phyloP scores from a whole-genome alignment of 2,113 vertebrate genomes.

The Crocuta crocuta region DNA sequence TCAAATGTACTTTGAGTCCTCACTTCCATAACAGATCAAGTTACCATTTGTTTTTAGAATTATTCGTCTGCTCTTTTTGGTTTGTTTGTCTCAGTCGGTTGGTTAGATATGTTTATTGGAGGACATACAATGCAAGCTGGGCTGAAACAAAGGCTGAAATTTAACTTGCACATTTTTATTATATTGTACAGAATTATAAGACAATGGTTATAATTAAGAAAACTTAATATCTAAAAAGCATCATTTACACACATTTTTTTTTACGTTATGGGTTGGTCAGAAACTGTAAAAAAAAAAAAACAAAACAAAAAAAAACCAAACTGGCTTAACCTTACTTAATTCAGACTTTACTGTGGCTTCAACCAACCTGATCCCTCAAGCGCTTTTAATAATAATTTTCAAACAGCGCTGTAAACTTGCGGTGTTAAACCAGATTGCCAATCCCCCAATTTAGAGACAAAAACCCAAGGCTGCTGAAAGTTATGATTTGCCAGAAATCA shows the following conservation, averaged over 20 bases:
- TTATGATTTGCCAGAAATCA: slow-evolving; percentile 37
- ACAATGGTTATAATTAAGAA: slow-evolving; percentile 43
- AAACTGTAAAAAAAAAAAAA: not conserved
- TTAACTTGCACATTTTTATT: slow-evolving; percentile 63
- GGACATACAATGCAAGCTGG: slow-evolving; percentile 1
- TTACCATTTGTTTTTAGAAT: slow-evolving; percentile 48
- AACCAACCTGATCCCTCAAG: not conserved
- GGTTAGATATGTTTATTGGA: slow-evolving; percentile 49
- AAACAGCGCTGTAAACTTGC: not conserved
- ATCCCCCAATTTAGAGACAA: not conserved
- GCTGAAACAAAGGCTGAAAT: slow-evolving; percentile 60
- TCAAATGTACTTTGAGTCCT: not conserved
- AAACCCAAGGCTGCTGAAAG: not conserved
- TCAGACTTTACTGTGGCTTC: slow-evolving; percentile 5
- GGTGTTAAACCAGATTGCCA: not conserved
- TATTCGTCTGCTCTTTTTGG: not conserved
- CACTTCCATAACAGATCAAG: not conserved
- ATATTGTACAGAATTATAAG: slow-evolving; percentile 40
- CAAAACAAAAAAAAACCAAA: not conserved
- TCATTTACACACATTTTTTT: slow-evolving; percentile 12
- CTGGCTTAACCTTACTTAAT: slow-evolving; percentile 25
- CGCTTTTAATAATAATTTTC: slow-evolving; percentile 38
- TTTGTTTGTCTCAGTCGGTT: not conserved
- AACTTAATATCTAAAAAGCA: slow-evolving; percentile 32
- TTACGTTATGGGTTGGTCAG: slow-evolving; percentile 34